These are phyloP conservation scores for Subacronicta megacephala DNA, from an alignment of 2,888 invertebrate species.

Conservation along the genomic window DNA sequence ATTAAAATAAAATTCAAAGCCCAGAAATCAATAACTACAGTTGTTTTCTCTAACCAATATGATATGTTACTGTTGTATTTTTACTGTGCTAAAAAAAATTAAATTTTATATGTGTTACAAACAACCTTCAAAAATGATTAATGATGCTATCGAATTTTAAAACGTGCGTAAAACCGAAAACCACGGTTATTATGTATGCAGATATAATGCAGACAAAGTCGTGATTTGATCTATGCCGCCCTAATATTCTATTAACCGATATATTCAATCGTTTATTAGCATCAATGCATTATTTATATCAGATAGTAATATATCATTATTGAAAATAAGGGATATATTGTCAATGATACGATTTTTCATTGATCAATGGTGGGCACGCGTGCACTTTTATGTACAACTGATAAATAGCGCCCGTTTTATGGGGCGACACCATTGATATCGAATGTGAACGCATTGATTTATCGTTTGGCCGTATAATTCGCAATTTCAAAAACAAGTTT, in stretches of 20 bases:
- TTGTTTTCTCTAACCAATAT: too few species aligned
- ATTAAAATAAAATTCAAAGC: background rate
- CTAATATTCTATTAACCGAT: constrained; percentile 83
- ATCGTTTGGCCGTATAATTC: constrained; percentile 77
- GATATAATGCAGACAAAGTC: constrained; percentile 71
- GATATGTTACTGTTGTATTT: too few species aligned
- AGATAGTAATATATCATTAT: constrained; percentile 78
- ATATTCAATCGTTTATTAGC: constrained; percentile 64
- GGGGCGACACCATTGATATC: constrained; percentile 79
- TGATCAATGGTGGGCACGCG: constrained; percentile 78
- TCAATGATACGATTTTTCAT: constrained; percentile 80
- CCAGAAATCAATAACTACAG: background rate
- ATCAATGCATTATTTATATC: constrained; percentile 61
- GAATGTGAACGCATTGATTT: constrained; percentile 80
- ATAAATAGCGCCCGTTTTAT: constrained; percentile 81
- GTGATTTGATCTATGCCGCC: constrained; percentile 75
- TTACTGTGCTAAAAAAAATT: too few species aligned
- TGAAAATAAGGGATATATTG: constrained; percentile 77
- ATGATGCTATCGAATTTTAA: constrained; percentile 40
- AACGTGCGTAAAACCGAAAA: constrained; percentile 71
- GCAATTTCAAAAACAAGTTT: constrained; percentile 72
- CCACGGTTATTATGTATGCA: constrained; percentile 74
- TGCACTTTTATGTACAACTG: constrained; percentile 79
- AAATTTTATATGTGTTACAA: too few species aligned
- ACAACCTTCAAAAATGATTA: constrained; percentile 51